Percentiles rank a stretch among this genome's conserved stretches.
phyloP scores from a whole-genome alignment of 2,888 invertebrate species.

The Enchytraeus crypticus region DNA sequence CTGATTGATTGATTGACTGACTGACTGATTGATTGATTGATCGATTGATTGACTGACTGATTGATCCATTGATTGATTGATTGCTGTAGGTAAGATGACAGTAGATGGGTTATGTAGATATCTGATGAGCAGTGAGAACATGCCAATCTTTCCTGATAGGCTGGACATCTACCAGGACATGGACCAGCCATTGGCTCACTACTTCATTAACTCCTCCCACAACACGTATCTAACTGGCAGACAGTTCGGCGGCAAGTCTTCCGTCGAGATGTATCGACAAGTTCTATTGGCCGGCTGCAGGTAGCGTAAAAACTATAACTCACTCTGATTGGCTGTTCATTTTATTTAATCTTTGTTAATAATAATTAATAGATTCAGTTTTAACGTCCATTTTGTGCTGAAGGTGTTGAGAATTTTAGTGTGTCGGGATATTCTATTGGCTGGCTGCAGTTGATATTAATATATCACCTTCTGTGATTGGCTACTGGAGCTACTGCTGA shows the following conservation, averaged over 20 bases:
- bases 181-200: conserved; percentile 95
- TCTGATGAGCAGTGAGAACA: conserved; percentile 99
- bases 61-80: background rate
- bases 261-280: conserved; percentile 96
- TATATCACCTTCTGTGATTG: too few species aligned
- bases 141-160: conserved; percentile 96
- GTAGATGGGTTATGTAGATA: conserved; percentile 95
- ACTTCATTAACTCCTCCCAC: conserved; percentile 85
- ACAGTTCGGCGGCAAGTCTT: conserved; percentile 95
- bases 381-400: background rate
- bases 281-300: conserved; percentile 92
- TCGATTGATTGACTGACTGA: background rate
- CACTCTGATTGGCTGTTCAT: background rate
- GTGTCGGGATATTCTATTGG: too few species aligned
- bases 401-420: too few species aligned
- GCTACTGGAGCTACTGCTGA: too few species aligned
- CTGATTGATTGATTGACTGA: background rate
- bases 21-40: background rate
- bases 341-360: background rate
- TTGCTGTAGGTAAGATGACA: conserved; percentile 55
- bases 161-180: conserved; percentile 82
- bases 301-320: too few species aligned
- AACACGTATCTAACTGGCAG: conserved; percentile 54
- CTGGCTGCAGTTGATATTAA: too few species aligned
- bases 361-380: background rate